Evolutionary conservation across 2,113 vertebrate genomes (phyloP).

Genomic region (Austrofundulus limnaeus): DNA sequence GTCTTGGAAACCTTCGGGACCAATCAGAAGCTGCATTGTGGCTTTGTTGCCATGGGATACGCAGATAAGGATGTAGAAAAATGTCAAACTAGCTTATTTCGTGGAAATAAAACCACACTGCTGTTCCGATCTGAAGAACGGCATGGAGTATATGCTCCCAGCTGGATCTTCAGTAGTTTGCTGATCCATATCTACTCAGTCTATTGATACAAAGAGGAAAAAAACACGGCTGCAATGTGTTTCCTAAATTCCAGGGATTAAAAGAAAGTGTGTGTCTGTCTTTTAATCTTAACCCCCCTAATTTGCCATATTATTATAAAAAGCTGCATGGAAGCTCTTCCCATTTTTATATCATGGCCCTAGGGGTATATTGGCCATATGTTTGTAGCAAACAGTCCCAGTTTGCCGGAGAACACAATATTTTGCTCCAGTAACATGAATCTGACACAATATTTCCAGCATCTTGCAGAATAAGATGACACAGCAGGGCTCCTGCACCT

Average conservation of each 20-base stretch:
- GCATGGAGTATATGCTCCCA: conserved; percentile 7
- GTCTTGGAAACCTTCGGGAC: conserved; percentile 47
- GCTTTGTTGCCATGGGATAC: conserved; percentile 74
- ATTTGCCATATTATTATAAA: conserved; percentile 39
- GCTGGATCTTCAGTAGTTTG: conserved; percentile 5
- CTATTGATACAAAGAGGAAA: too few relatives aligned
- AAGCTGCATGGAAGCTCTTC: conserved; percentile 31
- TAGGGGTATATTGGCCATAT: conserved; percentile 35
- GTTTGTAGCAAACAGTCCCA: conserved; percentile 44
- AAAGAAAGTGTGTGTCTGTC: background rate
- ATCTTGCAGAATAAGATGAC: conserved; percentile 19
- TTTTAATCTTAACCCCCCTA: conserved; percentile 16
- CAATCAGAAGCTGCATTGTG: conserved; percentile 61
- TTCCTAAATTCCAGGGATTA: too few relatives aligned
- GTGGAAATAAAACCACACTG: conserved; percentile 36
- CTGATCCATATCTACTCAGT: too few relatives aligned
- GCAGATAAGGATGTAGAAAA: conserved; percentile 61
- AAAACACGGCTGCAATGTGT: too few relatives aligned
- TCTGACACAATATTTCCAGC: conserved; percentile 18
- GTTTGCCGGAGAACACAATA: conserved; percentile 42
- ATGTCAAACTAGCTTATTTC: conserved; percentile 49
- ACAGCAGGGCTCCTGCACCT: conserved; percentile 19
- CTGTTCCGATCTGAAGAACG: conserved; percentile 46
- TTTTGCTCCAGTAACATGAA: conserved; percentile 27
- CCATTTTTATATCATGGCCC: conserved; percentile 21